Conservation (phyloP, 53 echinoderm and acorn worm genomes). For the Echinarachnius parma region DNA sequence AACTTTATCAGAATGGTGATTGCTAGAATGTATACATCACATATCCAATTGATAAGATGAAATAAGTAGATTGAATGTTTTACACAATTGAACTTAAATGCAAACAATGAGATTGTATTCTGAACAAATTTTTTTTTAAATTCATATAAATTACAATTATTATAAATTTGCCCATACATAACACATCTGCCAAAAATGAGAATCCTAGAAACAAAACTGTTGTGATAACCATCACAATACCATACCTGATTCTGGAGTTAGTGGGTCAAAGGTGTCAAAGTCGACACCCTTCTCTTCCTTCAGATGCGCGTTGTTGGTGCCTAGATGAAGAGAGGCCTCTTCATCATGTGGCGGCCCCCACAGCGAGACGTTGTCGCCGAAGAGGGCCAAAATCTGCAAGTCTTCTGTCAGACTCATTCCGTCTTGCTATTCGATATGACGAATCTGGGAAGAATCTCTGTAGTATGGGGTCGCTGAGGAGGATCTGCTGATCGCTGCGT, state of each 20-base stretch:
- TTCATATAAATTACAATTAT: too few species aligned
- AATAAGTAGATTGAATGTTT: too few species aligned
- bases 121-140: too few species aligned
- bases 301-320: neutral
- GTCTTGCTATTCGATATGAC: conserved; percentile 18
- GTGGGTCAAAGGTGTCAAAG: conserved; percentile 18
- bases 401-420: conserved; percentile 15
- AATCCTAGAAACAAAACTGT: too few species aligned
- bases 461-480: neutral
- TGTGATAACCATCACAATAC: too few species aligned
- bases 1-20: too few species aligned
- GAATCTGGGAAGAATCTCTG: neutral
- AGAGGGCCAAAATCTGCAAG: conserved; percentile 19
- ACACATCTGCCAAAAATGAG: too few species aligned
- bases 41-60: too few species aligned
- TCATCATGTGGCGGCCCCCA: conserved; percentile 38
- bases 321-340: neutral
- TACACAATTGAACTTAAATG: too few species aligned
- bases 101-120: too few species aligned
- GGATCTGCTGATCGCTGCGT: conserved; percentile 8
- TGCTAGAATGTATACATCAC: too few species aligned
- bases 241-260: conserved; percentile 29
- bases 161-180: too few species aligned
- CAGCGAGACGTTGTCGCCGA: conserved; percentile 25
- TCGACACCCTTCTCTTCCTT: conserved; percentile 6